phyloP scores from a whole-genome alignment of 2,797 vertebrate species.

The Ceyx erithaca region DNA sequence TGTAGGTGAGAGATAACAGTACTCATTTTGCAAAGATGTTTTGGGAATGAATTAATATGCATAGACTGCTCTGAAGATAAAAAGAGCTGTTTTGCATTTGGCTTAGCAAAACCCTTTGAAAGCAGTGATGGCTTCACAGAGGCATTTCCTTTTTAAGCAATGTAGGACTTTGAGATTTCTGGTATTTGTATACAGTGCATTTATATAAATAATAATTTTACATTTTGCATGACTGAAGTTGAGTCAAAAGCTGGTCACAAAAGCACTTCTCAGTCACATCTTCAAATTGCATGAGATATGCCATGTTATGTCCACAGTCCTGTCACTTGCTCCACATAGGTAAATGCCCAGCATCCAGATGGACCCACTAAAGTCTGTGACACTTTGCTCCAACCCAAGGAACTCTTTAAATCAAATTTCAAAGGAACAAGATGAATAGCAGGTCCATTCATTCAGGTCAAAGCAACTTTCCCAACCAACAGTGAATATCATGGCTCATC shows the following conservation, averaged over 20 bases:
- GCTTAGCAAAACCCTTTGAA: constrained; percentile 25
- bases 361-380: neutral
- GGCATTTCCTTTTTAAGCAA: neutral
- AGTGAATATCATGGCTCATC: neutral
- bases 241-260: neutral
- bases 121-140: neutral
- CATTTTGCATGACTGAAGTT: neutral
- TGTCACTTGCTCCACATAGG: neutral
- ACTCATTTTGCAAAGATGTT: neutral
- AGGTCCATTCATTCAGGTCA: neutral
- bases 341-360: neutral
- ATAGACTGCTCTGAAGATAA: constrained; percentile 2
- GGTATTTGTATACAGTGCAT: neutral
- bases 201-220: neutral
- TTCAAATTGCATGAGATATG: neutral
- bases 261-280: neutral
- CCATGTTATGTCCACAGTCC: neutral
- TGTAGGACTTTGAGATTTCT: neutral
- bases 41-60: neutral
- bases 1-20: constrained; percentile 42
- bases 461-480: neutral
- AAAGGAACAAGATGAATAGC: neutral
- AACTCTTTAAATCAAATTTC: neutral
- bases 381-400: neutral
- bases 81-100: constrained; percentile 23